A percentile compares a stretch with the other conserved stretches of the same genome.
phyloP scores from a whole-genome alignment of 1,140 invertebrate species.

The Choristoneura fumiferana region DNA sequence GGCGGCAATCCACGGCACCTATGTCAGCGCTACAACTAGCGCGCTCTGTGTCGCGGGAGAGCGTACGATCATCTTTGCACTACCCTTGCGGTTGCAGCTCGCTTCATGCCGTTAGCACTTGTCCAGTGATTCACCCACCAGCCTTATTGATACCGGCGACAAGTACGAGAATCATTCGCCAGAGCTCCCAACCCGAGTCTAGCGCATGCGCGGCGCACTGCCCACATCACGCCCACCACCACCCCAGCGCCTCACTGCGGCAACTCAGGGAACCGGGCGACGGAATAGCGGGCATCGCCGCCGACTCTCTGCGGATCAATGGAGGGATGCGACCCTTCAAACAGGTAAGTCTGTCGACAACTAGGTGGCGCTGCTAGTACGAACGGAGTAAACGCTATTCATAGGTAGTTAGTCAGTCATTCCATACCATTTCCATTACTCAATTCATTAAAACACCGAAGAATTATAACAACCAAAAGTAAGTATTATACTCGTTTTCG shows the following conservation, averaged over 20 bases:
- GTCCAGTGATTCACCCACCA: conserved; percentile 81
- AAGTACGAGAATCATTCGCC: conserved; percentile 88
- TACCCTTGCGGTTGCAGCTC: conserved; percentile 79
- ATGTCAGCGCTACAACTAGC: conserved; percentile 85
- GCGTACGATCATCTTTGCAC: conserved; percentile 83
- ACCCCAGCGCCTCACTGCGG: conserved; percentile 88
- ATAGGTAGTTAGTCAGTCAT: not conserved
- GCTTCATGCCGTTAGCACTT: conserved; percentile 79
- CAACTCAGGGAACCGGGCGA: conserved; percentile 90
- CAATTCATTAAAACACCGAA: conserved; percentile 8
- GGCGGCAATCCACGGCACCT: conserved; percentile 87
- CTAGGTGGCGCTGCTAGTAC: conserved; percentile 53
- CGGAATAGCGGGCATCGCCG: conserved; percentile 96
- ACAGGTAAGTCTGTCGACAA: conserved; percentile 84
- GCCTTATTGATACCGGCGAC: conserved; percentile 86
- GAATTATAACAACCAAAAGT: not conserved
- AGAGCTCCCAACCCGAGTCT: conserved; percentile 94
- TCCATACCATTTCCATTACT: conserved; percentile 1
- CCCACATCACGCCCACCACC: conserved; percentile 79
- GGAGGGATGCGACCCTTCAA: conserved; percentile 97
- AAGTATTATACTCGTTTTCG: not conserved
- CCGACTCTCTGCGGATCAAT: conserved; percentile 97
- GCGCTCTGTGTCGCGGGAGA: conserved; percentile 86
- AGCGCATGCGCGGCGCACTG: conserved; percentile 83
- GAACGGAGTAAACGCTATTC: conserved; percentile 18